These are phyloP conservation scores for Bujurquina vittata DNA, from an alignment of 2,113 vertebrate species.

Conservation along the genomic window DNA sequence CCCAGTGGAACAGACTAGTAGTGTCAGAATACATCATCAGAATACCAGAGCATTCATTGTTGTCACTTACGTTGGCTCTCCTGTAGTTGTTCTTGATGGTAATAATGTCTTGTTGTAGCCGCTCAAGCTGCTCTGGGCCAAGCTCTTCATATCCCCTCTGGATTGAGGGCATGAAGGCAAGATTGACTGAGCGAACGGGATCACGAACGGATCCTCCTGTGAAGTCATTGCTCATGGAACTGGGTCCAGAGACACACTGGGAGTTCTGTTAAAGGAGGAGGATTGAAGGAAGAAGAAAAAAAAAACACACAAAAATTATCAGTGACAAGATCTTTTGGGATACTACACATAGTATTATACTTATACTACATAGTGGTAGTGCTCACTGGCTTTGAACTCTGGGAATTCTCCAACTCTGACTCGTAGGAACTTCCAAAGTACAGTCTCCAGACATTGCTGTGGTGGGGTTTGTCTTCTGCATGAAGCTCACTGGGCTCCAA, in stretches of 20 bases:
- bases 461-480: constrained; percentile 77
- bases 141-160: constrained; percentile 87
- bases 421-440: constrained; percentile 97
- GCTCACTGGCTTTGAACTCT: constrained; percentile 86
- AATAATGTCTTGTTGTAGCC: constrained; percentile 82
- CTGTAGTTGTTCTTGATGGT: constrained; percentile 84
- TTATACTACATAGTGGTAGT: background rate
- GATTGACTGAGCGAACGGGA: constrained; percentile 62
- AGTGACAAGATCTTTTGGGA: background rate
- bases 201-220: constrained; percentile 79
- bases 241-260: constrained; percentile 85
- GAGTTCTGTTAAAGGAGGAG: constrained; percentile 81
- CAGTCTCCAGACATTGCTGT: constrained; percentile 90
- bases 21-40: background rate
- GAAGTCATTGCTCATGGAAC: constrained; percentile 83
- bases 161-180: constrained; percentile 82
- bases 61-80: constrained; percentile 80
- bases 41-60: background rate
- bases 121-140: constrained; percentile 83
- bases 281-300: background rate
- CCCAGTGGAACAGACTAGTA: background rate
- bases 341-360: background rate
- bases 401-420: constrained; percentile 88
- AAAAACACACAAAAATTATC: background rate
- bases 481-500: constrained; percentile 84